Conservation (phyloP, 1,140 invertebrate genomes). For the Gryllus bimaculatus region DNA sequence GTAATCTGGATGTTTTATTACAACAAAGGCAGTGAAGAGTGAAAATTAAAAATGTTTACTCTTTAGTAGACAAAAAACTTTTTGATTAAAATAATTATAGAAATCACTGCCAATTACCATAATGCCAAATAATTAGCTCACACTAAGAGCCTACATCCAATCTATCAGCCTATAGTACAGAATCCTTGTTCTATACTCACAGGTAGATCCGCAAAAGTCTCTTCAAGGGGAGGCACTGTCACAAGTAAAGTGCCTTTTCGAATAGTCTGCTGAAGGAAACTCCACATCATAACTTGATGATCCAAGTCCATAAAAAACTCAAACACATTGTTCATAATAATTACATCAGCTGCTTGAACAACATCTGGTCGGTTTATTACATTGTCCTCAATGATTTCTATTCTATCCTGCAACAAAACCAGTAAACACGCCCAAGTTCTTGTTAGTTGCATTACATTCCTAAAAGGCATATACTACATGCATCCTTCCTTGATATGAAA, state of each 20-base stretch:
- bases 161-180: neutral
- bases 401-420: conserved; percentile 34
- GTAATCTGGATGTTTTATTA: neutral
- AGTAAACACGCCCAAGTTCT: neutral
- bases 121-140: neutral
- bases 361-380: conserved; percentile 44
- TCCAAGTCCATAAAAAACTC: conserved; percentile 50
- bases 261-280: conserved; percentile 44
- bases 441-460: no score
- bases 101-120: neutral
- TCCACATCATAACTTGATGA: conserved; percentile 49
- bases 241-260: conserved; percentile 46
- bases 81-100: neutral
- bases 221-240: conserved; percentile 45
- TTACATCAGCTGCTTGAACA: conserved; percentile 44
- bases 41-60: neutral
- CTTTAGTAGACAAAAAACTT: neutral
- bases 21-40: neutral
- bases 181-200: neutral
- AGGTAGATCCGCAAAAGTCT: conserved; percentile 32
- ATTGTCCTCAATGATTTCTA: conserved; percentile 47
- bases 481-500: no score
- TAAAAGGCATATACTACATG: no score
- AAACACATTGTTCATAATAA: conserved; percentile 53
- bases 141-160: neutral